Evolutionary conservation across 2,113 vertebrate genomes (phyloP).

Genomic region (Zosterops borbonicus): DNA sequence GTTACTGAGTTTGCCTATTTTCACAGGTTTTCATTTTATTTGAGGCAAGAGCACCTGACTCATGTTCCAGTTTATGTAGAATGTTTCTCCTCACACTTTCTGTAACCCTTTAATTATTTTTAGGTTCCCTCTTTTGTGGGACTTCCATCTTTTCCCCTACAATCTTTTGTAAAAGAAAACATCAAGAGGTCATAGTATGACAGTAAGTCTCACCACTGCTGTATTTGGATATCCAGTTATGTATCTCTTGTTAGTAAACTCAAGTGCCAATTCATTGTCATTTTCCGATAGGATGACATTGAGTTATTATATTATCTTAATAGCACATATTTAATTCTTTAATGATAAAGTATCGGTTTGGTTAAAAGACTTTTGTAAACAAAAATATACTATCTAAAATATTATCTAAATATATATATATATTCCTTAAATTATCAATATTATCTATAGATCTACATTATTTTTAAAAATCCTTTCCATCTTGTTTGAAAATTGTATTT

Average conservation of each 20-base stretch:
- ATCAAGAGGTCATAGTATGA: background rate
- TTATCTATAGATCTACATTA: background rate
- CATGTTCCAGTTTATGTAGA: background rate
- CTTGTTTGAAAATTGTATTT: background rate
- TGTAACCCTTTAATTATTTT: background rate
- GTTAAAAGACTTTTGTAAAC: background rate
- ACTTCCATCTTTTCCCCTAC: background rate
- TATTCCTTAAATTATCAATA: background rate
- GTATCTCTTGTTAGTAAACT: background rate
- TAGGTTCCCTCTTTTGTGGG: background rate
- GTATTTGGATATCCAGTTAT: background rate
- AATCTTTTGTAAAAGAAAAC: background rate
- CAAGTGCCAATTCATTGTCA: background rate
- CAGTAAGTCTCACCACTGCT: background rate
- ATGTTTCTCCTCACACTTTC: background rate
- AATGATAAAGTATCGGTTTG: background rate
- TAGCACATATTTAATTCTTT: background rate
- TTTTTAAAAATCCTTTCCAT: background rate
- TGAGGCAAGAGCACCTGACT: background rate
- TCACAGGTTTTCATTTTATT: background rate
- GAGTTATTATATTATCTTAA: background rate
- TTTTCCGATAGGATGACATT: background rate
- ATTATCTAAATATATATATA: background rate
- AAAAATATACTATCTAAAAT: background rate
- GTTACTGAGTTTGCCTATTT: background rate